Evolutionary conservation across 2,113 vertebrate species (phyloP), one percentile per base, ranked within the genome.

Genomic region (Pitta sordida): DNA sequence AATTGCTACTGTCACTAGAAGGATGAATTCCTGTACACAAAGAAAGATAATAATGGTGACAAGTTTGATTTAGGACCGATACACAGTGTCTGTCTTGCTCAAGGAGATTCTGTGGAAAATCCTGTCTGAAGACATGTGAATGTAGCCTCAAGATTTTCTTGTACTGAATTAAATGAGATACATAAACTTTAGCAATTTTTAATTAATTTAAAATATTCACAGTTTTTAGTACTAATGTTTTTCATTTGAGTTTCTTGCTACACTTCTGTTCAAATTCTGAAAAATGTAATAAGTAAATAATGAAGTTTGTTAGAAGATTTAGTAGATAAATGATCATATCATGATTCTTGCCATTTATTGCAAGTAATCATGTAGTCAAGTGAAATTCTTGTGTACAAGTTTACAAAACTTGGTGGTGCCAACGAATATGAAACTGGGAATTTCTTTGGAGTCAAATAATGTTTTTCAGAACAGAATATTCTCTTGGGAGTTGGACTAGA

Each of bases 301-400:
- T 79, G 46, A 43, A 26, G 9, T 69, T 90, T 74, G 20, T 51
- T 90, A 52, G 71, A 55, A 83, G 20, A 29, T 76, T 96, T 84
- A 86, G 30, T 29, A 64, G 36, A 36, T 44, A 92, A 82, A 88
- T 89, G 46, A 86, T 90, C 51, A 70, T 29, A 60, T 5, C 24
- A 18, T 56, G 36, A 88, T 39, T 88, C 90, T 96, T 94, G 73
- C 14, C 36, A 91, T 82, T 95, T 91, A 19, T 46, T 76, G 46
- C 51, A 94, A 59, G 18, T 36, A 91, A 83, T 90, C 64, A 30
- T 55, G 36, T 46, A 64, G 51, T 86, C 63, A 92, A 41, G 18
- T 17, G 19, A 73, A 81, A 79, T 53, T 58, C 83, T 17, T 24
- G 6, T 23, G 59, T 49, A 67, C 69, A 86, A 49, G 52, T 74